phyloP scores from a whole-genome alignment of 2,113 vertebrate species.

The Perca schrenkii region DNA sequence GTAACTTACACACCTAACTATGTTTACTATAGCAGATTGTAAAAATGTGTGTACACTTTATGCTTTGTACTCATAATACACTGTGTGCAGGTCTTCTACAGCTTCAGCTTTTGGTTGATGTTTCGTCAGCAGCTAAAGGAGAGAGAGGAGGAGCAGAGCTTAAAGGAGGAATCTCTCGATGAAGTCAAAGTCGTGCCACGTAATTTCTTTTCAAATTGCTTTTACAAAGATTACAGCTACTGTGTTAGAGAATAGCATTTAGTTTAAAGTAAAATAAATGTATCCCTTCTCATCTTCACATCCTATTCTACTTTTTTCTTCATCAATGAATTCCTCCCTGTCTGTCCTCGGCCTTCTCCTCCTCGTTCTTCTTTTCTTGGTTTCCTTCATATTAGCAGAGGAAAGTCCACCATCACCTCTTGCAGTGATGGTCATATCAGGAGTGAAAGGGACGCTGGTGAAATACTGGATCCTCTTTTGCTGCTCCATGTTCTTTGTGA shows the following conservation, averaged over 20 bases:
- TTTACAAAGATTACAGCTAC: not conserved
- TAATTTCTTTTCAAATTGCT: constrained; percentile 40
- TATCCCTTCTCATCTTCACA: not conserved
- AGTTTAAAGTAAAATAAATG: not conserved
- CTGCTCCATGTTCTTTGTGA: constrained; percentile 83
- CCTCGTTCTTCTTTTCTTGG: not conserved
- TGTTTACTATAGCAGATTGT: not conserved
- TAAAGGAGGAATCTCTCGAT: constrained; percentile 66
- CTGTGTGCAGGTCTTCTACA: constrained; percentile 80
- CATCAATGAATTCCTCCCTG: not conserved
- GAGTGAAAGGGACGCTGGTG: constrained; percentile 79
- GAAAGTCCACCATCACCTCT: constrained; percentile 65
- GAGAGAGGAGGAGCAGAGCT: constrained; percentile 58
- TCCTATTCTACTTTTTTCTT: not conserved
- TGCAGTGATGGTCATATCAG: constrained; percentile 75
- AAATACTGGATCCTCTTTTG: constrained; percentile 87
- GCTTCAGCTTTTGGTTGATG: constrained; percentile 85
- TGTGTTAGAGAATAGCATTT: not conserved
- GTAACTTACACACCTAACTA: not conserved
- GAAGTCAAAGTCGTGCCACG: constrained; percentile 68
- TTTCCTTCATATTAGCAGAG: constrained; percentile 58
- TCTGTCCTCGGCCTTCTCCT: not conserved
- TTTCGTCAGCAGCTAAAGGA: constrained; percentile 84
- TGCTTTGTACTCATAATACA: constrained; percentile 5
- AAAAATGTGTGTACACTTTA: not conserved